phyloP scores from a whole-genome alignment of 2,888 invertebrate species.

The Blastobasis adustella region DNA sequence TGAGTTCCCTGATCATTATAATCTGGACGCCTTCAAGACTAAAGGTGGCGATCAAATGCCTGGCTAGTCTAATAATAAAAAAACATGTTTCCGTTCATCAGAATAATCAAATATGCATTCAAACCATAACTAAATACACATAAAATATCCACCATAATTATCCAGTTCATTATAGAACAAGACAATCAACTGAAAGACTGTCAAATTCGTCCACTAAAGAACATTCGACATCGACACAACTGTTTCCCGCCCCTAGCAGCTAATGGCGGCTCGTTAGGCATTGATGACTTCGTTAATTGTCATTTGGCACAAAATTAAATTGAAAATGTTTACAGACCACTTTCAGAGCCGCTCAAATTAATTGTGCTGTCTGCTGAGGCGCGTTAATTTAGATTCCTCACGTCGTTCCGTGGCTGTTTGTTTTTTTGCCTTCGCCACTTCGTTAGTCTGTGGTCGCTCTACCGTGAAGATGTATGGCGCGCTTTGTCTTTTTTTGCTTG shows the following conservation, averaged over 20 bases:
- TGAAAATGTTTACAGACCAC: slow-evolving; percentile 19
- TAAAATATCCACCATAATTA: not conserved
- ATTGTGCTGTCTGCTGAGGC: slow-evolving; percentile 16
- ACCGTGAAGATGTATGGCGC: slow-evolving; percentile 3
- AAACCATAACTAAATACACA: too few species aligned
- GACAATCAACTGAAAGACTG: not conserved
- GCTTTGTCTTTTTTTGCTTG: not conserved
- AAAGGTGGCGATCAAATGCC: too few species aligned
- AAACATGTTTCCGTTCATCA: too few species aligned
- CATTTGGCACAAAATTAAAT: slow-evolving; percentile 54
- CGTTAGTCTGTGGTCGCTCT: slow-evolving; percentile 6
- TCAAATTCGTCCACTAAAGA: not conserved
- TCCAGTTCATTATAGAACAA: slow-evolving; percentile 15
- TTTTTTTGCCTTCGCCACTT: slow-evolving; percentile 7
- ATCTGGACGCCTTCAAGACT: too few species aligned
- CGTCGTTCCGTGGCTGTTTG: slow-evolving; percentile 2
- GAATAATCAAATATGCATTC: too few species aligned
- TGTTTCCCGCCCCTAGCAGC: too few species aligned
- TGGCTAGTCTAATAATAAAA: too few species aligned
- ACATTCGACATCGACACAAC: too few species aligned
- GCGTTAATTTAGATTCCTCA: slow-evolving; percentile 9
- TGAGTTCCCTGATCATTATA: too few species aligned
- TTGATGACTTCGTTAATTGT: slow-evolving; percentile 64
- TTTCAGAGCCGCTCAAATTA: slow-evolving; percentile 33
- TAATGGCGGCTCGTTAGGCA: slow-evolving; percentile 38